Conservation (phyloP, 2,113 vertebrate species). For the Genyomyrus donnyi region DNA sequence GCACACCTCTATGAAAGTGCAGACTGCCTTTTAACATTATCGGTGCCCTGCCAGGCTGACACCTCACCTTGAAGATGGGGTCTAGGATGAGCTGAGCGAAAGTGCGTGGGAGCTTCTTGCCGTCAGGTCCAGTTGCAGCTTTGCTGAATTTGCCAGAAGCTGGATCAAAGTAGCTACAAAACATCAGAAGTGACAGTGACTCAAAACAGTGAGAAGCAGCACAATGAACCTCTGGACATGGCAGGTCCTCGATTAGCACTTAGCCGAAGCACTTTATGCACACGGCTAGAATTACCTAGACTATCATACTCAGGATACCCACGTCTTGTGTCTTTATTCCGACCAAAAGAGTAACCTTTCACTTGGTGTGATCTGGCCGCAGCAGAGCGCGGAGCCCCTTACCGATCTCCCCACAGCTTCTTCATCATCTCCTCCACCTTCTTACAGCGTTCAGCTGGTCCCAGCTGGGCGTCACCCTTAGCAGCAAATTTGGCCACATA, state of each 20-base stretch:
- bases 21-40: not conserved
- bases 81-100: conserved; percentile 88
- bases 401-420: conserved; percentile 94
- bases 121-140: conserved; percentile 57
- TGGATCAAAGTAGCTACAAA: conserved; percentile 75
- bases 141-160: conserved; percentile 80
- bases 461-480: conserved; percentile 76
- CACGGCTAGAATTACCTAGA: not conserved
- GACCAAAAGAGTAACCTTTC: not conserved
- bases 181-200: not conserved
- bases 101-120: conserved; percentile 73
- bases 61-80: conserved; percentile 86
- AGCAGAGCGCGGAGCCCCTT: not conserved
- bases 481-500: conserved; percentile 88
- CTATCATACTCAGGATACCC: not conserved
- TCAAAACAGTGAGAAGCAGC: not conserved
- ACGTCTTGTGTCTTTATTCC: not conserved
- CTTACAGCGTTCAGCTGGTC: conserved; percentile 71
- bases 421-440: conserved; percentile 99
- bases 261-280: not conserved
- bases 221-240: not conserved
- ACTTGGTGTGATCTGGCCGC: not conserved
- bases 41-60: not conserved
- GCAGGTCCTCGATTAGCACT: not conserved
- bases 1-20: not conserved